Evolutionary conservation across 2,888 invertebrate species (phyloP).

Genomic region (Eristalis arbustorum): DNA sequence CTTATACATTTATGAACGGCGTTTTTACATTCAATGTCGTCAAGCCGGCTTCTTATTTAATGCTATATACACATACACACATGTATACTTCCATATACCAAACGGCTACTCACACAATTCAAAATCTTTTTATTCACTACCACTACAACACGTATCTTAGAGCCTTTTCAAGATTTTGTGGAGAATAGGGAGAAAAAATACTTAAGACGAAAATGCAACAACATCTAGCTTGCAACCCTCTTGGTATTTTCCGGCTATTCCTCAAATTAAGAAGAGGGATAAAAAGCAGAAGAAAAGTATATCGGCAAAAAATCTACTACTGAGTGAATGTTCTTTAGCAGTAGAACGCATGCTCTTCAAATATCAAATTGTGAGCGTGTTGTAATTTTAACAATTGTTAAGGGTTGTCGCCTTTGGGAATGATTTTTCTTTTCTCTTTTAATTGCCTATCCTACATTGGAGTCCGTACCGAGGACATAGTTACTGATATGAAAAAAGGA

Average conservation of each 20-base stretch:
- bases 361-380: constrained; percentile 57
- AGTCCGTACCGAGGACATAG: constrained; percentile 33
- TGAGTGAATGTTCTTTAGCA: constrained; percentile 55
- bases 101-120: constrained; percentile 45
- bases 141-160: constrained; percentile 30
- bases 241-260: constrained; percentile 59
- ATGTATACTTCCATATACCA: not conserved
- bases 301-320: constrained; percentile 55
- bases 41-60: constrained; percentile 55
- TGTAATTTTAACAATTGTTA: constrained; percentile 69
- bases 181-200: constrained; percentile 29
- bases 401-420: constrained; percentile 68
- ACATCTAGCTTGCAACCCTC: constrained; percentile 59
- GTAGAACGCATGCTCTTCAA: constrained; percentile 64
- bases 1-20: constrained; percentile 62
- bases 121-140: constrained; percentile 41
- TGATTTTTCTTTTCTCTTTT: constrained; percentile 47
- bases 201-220: constrained; percentile 66
- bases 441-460: constrained; percentile 58
- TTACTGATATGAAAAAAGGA: constrained; percentile 26
- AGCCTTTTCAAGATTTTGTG: constrained; percentile 51
- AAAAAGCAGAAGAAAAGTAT: constrained; percentile 32
- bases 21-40: constrained; percentile 68
- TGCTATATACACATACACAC: not conserved
- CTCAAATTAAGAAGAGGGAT: constrained; percentile 51